Conservation (phyloP, 2,113 vertebrate species). For the Dryoscopus gambensis region DNA sequence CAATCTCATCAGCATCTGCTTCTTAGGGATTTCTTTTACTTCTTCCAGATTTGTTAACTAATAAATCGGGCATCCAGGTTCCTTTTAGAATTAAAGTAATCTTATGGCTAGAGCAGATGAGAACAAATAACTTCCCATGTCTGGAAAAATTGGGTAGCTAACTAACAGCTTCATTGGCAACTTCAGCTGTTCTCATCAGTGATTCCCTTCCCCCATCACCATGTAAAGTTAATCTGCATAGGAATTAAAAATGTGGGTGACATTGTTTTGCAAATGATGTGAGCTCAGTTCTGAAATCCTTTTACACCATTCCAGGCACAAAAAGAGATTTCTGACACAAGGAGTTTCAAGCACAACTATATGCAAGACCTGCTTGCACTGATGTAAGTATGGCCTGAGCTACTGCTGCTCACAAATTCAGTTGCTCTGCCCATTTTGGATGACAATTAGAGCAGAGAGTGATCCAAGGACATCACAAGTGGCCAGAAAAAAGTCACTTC, state of each 20-base stretch:
- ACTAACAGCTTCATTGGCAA: not conserved
- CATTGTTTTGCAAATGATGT: not conserved
- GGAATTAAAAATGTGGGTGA: not conserved
- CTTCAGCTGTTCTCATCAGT: not conserved
- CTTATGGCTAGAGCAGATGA: not conserved
- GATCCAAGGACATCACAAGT: not conserved
- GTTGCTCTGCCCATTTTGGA: not conserved
- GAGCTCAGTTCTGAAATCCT: not conserved
- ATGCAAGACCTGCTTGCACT: not conserved
- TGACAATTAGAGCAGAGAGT: not conserved
- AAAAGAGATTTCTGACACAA: not conserved
- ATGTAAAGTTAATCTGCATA: not conserved
- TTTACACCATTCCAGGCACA: not conserved
- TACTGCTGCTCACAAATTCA: not conserved
- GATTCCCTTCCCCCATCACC: not conserved
- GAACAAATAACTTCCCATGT: not conserved
- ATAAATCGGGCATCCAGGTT: not conserved
- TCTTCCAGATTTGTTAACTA: conserved; percentile 6
- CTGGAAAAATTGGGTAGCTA: not conserved
- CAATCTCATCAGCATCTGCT: not conserved
- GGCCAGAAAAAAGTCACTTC: not conserved
- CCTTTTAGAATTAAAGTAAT: not conserved
- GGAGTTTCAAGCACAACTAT: not conserved
- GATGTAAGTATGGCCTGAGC: not conserved
- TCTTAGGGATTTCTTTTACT: not conserved